These are phyloP conservation scores for Neogale vison DNA, from an alignment of 2,113 vertebrate species.

Conservation along the genomic window DNA sequence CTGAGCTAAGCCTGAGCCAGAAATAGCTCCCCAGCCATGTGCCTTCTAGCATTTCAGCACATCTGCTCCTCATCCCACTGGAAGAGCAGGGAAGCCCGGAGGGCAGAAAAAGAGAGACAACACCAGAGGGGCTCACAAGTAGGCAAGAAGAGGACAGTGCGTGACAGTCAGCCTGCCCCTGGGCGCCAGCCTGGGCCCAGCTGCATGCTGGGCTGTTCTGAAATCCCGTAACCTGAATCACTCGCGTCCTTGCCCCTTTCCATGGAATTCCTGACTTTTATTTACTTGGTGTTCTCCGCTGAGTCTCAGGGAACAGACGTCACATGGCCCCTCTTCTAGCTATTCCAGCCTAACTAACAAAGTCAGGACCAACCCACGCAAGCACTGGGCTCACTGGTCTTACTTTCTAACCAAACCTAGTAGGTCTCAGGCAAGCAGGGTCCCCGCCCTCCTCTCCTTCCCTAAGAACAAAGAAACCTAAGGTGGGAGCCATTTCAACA, in stretches of 20 bases:
- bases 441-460: background rate
- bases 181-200: background rate
- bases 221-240: background rate
- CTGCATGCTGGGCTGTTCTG: background rate
- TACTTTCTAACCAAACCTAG: background rate
- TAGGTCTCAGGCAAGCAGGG: background rate
- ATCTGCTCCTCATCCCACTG: background rate
- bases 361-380: background rate
- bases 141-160: background rate
- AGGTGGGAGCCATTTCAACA: background rate
- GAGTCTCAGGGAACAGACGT: background rate
- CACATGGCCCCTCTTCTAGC: background rate
- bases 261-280: background rate
- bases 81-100: background rate
- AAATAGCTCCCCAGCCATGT: constrained; percentile 20
- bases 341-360: background rate
- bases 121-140: background rate
- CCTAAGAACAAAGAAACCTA: background rate
- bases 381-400: background rate
- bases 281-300: background rate
- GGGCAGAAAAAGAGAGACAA: background rate
- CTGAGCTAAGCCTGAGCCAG: background rate
- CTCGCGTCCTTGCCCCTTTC: constrained; percentile 32
- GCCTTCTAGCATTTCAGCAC: background rate
- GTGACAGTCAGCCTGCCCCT: background rate